A percentile compares a stretch with the other conserved stretches of the same genome.
Conservation (phyloP, 2,888 invertebrate species). For the Xestobium rufovillosum region DNA sequence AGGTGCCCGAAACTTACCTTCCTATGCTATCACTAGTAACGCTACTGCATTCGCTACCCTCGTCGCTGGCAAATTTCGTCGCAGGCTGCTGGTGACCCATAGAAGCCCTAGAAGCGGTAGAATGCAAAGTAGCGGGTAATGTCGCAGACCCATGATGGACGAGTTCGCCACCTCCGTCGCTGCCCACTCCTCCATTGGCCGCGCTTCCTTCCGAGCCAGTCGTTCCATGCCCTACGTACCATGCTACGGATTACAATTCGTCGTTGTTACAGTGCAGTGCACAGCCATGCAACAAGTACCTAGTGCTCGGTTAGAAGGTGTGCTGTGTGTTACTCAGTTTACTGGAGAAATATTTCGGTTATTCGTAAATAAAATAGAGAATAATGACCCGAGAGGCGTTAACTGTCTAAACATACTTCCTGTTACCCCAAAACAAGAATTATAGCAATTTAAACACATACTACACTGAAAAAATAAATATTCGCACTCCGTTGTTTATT, state of each 20-base stretch:
- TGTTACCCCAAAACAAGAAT: no score
- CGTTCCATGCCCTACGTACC: slow-evolving; percentile 45
- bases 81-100: slow-evolving; percentile 36
- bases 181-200: slow-evolving; percentile 29
- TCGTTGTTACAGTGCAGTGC: slow-evolving; percentile 20
- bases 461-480: no score
- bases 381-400: no score
- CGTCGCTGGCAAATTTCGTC: slow-evolving; percentile 69
- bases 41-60: slow-evolving; percentile 79
- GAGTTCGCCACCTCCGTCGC: slow-evolving; percentile 36
- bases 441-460: no score
- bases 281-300: slow-evolving; percentile 17
- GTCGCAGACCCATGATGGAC: slow-evolving; percentile 54
- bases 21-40: slow-evolving; percentile 79
- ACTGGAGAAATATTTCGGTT: neutral
- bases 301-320: slow-evolving; percentile 9
- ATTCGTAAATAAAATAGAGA: no score
- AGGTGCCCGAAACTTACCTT: slow-evolving; percentile 49
- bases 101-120: slow-evolving; percentile 47
- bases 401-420: no score
- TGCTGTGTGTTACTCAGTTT: neutral
- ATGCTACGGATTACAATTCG: slow-evolving; percentile 38
- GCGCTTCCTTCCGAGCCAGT: slow-evolving; percentile 39
- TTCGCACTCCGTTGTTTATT: no score
- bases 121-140: slow-evolving; percentile 51